These are phyloP conservation scores for Corydoras sp. DNA, from an alignment of 2,113 vertebrate species.

Conservation along the genomic window DNA sequence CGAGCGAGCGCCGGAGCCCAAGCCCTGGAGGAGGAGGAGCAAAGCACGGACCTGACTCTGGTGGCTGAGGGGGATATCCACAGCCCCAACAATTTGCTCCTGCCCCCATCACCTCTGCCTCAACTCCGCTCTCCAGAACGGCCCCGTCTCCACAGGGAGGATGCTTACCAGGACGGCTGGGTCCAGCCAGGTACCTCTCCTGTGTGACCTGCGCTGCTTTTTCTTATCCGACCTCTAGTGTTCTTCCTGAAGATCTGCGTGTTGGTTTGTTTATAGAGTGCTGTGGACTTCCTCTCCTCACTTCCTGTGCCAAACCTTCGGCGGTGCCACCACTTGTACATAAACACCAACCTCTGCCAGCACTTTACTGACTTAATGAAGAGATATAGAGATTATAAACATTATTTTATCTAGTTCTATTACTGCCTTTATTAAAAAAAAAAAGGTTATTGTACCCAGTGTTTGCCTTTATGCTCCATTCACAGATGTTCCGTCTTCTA, in stretches of 20 bases:
- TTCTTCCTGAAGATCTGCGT: constrained; percentile 38
- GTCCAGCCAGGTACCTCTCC: constrained; percentile 87
- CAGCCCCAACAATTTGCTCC: constrained; percentile 83
- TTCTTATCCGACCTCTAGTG: constrained; percentile 18
- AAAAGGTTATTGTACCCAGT: too few species aligned
- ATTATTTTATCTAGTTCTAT: constrained; percentile 9
- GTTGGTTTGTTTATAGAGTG: constrained; percentile 35
- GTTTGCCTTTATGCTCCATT: too few species aligned
- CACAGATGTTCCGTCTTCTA: too few species aligned
- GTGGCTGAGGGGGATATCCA: constrained; percentile 87
- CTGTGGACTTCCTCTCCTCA: constrained; percentile 39
- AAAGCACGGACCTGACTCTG: constrained; percentile 81
- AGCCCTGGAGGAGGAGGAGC: constrained; percentile 83
- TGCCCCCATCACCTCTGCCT: constrained; percentile 69
- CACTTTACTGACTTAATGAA: constrained; percentile 43
- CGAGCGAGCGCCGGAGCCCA: constrained; percentile 62
- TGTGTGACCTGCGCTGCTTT: constrained; percentile 54
- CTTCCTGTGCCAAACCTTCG: constrained; percentile 36
- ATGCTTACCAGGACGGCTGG: constrained; percentile 66
- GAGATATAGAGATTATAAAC: constrained; percentile 24
- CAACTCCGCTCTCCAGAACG: constrained; percentile 60
- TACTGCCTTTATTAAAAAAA: constrained; percentile 4
- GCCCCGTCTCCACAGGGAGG: constrained; percentile 58
- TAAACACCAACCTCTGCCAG: constrained; percentile 30
- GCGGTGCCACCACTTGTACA: constrained; percentile 34